Evolutionary conservation across 2,888 invertebrate species (phyloP), one percentile per base, ranked within the genome.

Genomic region (Dione juno): DNA sequence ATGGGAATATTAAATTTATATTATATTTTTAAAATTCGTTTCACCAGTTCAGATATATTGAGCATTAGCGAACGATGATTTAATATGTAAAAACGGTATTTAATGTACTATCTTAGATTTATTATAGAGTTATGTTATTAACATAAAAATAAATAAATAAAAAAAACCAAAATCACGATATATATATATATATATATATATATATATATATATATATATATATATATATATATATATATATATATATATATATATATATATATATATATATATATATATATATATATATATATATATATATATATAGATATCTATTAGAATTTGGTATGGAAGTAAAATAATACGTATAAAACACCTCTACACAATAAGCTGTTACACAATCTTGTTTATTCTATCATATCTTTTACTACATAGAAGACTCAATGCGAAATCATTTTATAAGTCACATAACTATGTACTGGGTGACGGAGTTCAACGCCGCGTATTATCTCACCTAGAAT

Each of bases 1-100:
- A 37, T 57, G 57, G 57, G 16, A 40, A 57, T 57, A 57, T 57
- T 57, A 40, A 40, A 57, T 40, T 37, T 57, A 57, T 40, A 57
- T 57, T 57, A 57, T 57, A 35, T 57, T 57, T 57, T 16, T 19
- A 19, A n/a, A 54, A 57, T 57, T 57, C 16, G 19, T 57, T 57
- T n/a, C 37, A 16, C 37, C 37, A 57, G 37, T 57, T 57, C 57
- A 40, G 13, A 16, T 57, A 37, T 57, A 57, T 57, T 57, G 16
- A 57, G 37, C 19, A 40, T 57, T 19, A 40, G 16, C 37, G 37
- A 2, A 40, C 21, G 57, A 37, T 19, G 37, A 57, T 57, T 57
- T 57, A 40, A 57, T 57, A 57, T 57, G 37, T 57, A 40, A 57
- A 40, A 40, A 19, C n/a, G 37, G 37, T 7, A 35, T 57, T 40